Percentiles rank a stretch among this genome's conserved stretches.
phyloP scores from a whole-genome alignment of 2,797 vertebrate species.

The Melanotaenia trifasciata region DNA sequence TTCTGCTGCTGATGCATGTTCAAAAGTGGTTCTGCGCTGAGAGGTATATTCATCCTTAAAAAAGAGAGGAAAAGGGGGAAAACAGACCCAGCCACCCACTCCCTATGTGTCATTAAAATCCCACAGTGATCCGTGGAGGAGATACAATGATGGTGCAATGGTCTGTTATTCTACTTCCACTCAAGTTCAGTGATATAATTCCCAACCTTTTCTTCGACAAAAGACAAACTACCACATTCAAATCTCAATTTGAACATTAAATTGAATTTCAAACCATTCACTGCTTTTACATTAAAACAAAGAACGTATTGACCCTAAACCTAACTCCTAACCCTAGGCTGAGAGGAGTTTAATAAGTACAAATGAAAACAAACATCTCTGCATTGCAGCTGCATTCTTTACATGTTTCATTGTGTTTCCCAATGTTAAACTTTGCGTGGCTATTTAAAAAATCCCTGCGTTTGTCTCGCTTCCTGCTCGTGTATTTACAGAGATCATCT shows the following conservation, averaged over 20 bases:
- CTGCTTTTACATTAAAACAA: not conserved
- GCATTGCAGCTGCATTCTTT: conserved; percentile 4
- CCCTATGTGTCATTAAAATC: conserved; percentile 74
- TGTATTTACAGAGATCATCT: conserved; percentile 49
- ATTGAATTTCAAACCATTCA: conserved; percentile 42
- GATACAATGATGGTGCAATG: conserved; percentile 65
- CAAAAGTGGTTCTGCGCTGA: conserved; percentile 29
- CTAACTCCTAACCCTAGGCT: not conserved
- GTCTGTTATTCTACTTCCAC: conserved; percentile 77
- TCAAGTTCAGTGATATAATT: conserved; percentile 69
- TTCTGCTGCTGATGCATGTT: conserved; percentile 25
- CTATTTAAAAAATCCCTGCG: conserved; percentile 38
- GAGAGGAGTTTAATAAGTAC: not conserved
- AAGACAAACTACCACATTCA: conserved; percentile 74
- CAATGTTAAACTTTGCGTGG: conserved; percentile 31
- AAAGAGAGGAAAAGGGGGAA: not conserved
- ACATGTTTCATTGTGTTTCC: not conserved
- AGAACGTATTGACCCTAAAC: not conserved
- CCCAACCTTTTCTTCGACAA: conserved; percentile 47
- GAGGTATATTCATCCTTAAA: conserved; percentile 48
- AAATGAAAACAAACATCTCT: conserved; percentile 15
- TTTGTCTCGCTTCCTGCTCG: conserved; percentile 41
- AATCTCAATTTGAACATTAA: conserved; percentile 55
- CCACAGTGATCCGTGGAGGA: conserved; percentile 55
- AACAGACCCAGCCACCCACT: not conserved